Evolutionary conservation across 1,140 invertebrate genomes (phyloP).

Genomic region (Drosophila ambigua): DNA sequence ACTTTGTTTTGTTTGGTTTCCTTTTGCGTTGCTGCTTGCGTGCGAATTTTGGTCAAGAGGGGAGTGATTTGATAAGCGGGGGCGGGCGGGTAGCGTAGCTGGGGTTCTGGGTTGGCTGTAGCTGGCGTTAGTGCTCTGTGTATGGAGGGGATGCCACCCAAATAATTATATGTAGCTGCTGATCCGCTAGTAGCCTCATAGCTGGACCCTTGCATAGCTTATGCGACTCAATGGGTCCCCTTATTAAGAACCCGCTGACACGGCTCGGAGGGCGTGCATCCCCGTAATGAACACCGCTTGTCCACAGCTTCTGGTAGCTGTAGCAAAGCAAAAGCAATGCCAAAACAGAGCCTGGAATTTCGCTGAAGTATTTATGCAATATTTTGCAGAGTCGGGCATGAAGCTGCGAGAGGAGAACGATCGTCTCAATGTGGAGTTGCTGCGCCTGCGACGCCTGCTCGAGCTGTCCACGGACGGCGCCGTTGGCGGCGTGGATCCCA

Average conservation of each 20-base stretch:
- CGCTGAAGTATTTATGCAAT: not conserved
- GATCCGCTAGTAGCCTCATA: too few species aligned
- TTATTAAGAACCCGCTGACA: not conserved
- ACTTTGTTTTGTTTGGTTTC: constrained; percentile 20
- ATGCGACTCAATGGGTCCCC: too few species aligned
- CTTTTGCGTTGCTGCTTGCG: constrained; percentile 24
- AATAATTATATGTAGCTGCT: too few species aligned
- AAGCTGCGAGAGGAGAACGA: constrained; percentile 88
- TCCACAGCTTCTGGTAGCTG: constrained; percentile 46
- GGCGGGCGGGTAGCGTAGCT: not conserved
- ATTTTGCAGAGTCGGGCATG: constrained; percentile 63
- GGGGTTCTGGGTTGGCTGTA: constrained; percentile 26
- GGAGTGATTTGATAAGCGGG: constrained; percentile 1
- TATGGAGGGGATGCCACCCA: not conserved
- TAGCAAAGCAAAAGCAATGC: not conserved
- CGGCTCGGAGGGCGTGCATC: constrained; percentile 16
- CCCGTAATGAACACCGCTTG: constrained; percentile 43
- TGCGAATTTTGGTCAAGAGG: constrained; percentile 6
- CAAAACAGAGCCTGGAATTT: too few species aligned
- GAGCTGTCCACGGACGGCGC: constrained; percentile 82
- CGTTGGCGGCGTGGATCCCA: constrained; percentile 69
- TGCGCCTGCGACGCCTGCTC: constrained; percentile 86
- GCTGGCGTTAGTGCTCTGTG: constrained; percentile 38
- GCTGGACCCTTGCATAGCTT: too few species aligned
- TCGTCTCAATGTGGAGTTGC: constrained; percentile 87